Evolutionary conservation across 2,888 invertebrate species (phyloP).

Genomic region (Orthonevra nobilis): DNA sequence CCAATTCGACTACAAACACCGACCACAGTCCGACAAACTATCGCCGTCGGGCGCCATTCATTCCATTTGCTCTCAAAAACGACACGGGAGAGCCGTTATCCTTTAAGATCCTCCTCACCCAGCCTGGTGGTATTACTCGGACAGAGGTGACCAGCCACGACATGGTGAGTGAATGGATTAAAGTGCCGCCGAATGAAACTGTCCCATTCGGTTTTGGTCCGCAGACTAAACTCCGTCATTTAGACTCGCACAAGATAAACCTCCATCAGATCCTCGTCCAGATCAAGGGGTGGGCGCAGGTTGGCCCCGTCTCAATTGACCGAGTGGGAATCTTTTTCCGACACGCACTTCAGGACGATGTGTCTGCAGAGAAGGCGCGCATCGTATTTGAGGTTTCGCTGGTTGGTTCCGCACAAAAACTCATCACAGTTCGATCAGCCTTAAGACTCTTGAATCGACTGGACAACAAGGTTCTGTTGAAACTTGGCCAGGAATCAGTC

Average conservation of each 20-base stretch:
- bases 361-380: conserved; percentile 83
- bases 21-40: conserved; percentile 79
- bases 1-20: conserved; percentile 25
- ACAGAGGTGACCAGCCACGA: conserved; percentile 76
- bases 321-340: conserved; percentile 96
- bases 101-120: conserved; percentile 91
- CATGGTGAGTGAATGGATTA: conserved; percentile 84
- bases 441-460: conserved; percentile 89
- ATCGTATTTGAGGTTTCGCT: conserved; percentile 95
- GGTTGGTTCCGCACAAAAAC: conserved; percentile 96
- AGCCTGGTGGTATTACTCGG: conserved; percentile 83
- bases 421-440: conserved; percentile 93
- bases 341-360: conserved; percentile 81
- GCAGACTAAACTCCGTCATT: conserved; percentile 86
- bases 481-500: conserved; percentile 82
- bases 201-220: conserved; percentile 93
- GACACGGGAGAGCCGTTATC: conserved; percentile 92
- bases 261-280: conserved; percentile 94
- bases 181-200: conserved; percentile 87
- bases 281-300: conserved; percentile 93
- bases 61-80: conserved; percentile 96
- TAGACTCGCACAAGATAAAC: conserved; percentile 88
- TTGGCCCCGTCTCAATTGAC: conserved; percentile 96
- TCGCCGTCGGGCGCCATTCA: conserved; percentile 91
- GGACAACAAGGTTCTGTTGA: conserved; percentile 86